Evolutionary conservation across 2,888 invertebrate species (phyloP).

Genomic region (Ischnura elegans): DNA sequence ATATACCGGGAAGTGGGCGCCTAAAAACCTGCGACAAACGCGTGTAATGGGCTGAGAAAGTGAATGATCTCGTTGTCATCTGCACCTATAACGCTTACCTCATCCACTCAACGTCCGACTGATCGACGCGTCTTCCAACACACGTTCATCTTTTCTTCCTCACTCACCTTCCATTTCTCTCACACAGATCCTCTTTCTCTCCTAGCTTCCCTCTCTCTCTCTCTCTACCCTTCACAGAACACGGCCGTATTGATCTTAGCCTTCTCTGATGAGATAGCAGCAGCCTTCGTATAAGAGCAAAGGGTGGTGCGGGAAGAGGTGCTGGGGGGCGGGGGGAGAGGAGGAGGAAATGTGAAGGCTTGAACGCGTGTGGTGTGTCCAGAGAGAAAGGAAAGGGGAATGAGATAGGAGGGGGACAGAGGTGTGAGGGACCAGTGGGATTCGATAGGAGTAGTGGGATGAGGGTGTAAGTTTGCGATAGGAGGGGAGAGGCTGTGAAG

Average conservation of each 20-base stretch:
- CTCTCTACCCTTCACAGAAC: background rate
- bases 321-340: background rate
- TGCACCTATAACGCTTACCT: background rate
- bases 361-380: background rate
- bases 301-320: background rate
- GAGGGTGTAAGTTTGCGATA: background rate
- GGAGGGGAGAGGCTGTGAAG: background rate
- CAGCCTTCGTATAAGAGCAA: constrained; percentile 39
- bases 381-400: background rate
- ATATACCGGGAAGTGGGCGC: no score
- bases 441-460: background rate
- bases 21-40: no score
- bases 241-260: constrained; percentile 63
- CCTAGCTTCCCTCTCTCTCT: background rate
- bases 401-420: background rate
- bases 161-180: background rate
- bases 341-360: background rate
- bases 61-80: background rate
- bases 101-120: background rate
- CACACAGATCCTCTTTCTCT: background rate
- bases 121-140: background rate
- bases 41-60: no score
- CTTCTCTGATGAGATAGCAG: constrained; percentile 60
- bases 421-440: background rate
- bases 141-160: background rate